Conservation (phyloP, 2,797 vertebrate species). For the Gorsachius magnificus region DNA sequence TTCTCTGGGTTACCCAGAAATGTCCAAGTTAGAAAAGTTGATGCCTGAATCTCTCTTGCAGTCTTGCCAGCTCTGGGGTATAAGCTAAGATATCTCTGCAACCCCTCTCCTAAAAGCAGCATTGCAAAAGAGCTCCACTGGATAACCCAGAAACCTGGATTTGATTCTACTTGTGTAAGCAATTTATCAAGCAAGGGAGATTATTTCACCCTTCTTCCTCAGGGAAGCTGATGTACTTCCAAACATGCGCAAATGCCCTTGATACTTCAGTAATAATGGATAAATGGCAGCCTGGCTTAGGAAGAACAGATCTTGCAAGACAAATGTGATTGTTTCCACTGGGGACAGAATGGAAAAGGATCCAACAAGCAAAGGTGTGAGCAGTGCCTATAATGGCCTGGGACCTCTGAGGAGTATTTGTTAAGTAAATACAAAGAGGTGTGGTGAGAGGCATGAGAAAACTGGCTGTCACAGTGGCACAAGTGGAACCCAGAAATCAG, state of each 20-base stretch:
- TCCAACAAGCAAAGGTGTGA: not conserved
- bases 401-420: not conserved
- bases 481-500: not conserved
- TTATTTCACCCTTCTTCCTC: not conserved
- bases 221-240: not conserved
- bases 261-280: not conserved
- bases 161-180: constrained; percentile 29
- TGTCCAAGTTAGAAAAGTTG: not conserved
- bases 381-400: not conserved
- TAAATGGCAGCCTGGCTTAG: not conserved
- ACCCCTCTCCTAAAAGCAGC: not conserved
- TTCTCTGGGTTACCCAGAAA: not conserved
- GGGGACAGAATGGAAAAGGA: not conserved
- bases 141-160: constrained; percentile 17
- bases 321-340: not conserved
- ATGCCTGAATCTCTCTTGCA: not conserved
- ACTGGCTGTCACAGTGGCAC: not conserved
- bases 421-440: not conserved
- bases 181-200: not conserved
- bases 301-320: not conserved
- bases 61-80: not conserved
- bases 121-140: not conserved
- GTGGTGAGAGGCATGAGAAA: not conserved
- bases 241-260: not conserved
- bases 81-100: not conserved